Evolutionary conservation across 2,113 vertebrate species (phyloP), one percentile per base, ranked within the genome.

Genomic region (Rhizomys pruinosus): DNA sequence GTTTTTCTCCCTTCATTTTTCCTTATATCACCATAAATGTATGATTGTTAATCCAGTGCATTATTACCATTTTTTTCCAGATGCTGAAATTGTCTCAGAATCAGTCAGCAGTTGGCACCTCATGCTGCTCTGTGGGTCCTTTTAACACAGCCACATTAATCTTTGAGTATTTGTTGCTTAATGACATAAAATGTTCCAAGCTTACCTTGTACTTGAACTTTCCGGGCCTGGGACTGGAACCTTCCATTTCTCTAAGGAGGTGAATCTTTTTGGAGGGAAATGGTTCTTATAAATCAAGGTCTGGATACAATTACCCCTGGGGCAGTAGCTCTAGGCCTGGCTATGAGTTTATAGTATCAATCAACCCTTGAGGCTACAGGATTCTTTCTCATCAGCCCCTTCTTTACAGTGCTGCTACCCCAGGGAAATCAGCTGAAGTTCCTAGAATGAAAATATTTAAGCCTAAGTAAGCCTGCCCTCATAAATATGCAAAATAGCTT

Each of bases 241-340:
- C 78, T 93, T 61, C 52, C 34, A 52, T 73, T 91, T 84, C 85
- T 80, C 34, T 29, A 84, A 84, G 44, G 84, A 89, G 4, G 44
- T 79, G 23, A 11, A 61, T 89, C 39, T 42, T 93, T 91, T 90
- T 61, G 42, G 71, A 57, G 29, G 29, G 27, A 93, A 91, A 64
- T 93, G 55, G 55, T 23, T 85, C 90, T 89, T 86, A 85, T 57
- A 91, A 80, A 93, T 79, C 42, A 87, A 86, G 29, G 73, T 81
- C 68, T 81, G 61, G 32, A 29, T 87, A 73, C 63, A 82, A 71
- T 91, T 88, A 57, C 37, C 84, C 32, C 19, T 47, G 19, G 68
- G 52, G 12, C 57, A 2, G 32, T 71, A 47, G 52, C 84, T 89
- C 52, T 74, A 71, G 55, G 55, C 11, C 39, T 44, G 74, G 29